Conservation (phyloP, 2,113 vertebrate species). For the Corydoras sp. region DNA sequence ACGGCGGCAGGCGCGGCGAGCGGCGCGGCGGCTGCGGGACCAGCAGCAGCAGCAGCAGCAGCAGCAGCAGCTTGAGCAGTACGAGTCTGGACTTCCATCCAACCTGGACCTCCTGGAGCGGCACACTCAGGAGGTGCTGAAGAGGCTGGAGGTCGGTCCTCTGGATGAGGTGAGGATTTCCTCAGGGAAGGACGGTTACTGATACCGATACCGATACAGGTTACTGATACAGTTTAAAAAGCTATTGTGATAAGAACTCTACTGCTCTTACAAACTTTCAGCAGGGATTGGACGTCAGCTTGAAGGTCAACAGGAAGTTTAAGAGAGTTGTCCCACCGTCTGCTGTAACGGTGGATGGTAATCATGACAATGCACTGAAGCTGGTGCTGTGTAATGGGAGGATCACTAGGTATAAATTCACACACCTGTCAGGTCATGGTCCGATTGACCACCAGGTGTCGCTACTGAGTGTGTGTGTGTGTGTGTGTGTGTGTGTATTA, state of each 20-base stretch:
- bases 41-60: slow-evolving; percentile 56
- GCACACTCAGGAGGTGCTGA: slow-evolving; percentile 89
- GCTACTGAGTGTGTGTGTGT: not conserved
- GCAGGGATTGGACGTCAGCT: slow-evolving; percentile 75
- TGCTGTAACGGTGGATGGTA: slow-evolving; percentile 74
- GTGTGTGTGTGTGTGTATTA: not conserved
- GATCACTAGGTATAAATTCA: slow-evolving; percentile 76
- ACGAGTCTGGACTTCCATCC: slow-evolving; percentile 72
- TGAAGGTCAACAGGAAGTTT: slow-evolving; percentile 82
- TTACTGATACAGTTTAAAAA: no score
- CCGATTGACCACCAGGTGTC: no score
- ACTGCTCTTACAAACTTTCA: not conserved
- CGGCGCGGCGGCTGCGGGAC: slow-evolving; percentile 73
- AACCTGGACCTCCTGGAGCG: slow-evolving; percentile 93
- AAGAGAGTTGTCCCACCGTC: slow-evolving; percentile 86
- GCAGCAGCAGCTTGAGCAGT: slow-evolving; percentile 60
- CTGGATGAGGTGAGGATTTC: slow-evolving; percentile 75
- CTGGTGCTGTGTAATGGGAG: slow-evolving; percentile 89
- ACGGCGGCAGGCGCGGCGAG: slow-evolving; percentile 74
- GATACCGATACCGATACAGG: no score
- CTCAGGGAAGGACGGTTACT: no score
- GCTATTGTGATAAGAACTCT: no score
- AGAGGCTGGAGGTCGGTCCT: slow-evolving; percentile 86
- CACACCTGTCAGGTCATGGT: no score
- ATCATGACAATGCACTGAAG: slow-evolving; percentile 82